phyloP scores from a whole-genome alignment of 2,888 invertebrate species.

The Serripes groenlandicus region DNA sequence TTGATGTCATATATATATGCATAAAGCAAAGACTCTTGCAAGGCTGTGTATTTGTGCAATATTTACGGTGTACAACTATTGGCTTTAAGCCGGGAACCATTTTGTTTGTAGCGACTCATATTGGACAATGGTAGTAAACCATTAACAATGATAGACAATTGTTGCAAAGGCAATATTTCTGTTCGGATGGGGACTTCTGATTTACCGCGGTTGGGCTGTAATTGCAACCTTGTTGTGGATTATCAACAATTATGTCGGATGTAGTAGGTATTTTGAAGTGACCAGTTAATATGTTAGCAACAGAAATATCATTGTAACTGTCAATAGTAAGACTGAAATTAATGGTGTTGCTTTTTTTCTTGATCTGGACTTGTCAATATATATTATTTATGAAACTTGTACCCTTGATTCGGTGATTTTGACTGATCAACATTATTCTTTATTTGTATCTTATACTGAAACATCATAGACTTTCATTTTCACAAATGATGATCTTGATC shows the following conservation, averaged over 20 bases:
- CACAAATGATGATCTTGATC: too few species aligned
- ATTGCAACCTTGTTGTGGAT: slow-evolving; percentile 15
- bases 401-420: too few species aligned
- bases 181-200: not conserved
- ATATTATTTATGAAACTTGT: not conserved
- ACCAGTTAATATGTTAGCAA: slow-evolving; percentile 25
- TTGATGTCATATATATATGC: too few species aligned
- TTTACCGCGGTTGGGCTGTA: slow-evolving; percentile 6
- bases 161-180: slow-evolving; percentile 39
- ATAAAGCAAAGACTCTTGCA: too few species aligned
- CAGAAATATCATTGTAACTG: slow-evolving; percentile 21
- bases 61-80: too few species aligned
- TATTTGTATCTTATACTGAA: too few species aligned
- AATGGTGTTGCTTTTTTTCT: not conserved
- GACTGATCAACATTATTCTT: too few species aligned
- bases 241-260: slow-evolving; percentile 2
- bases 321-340: slow-evolving; percentile 1
- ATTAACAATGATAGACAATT: slow-evolving; percentile 62
- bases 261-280: slow-evolving; percentile 17
- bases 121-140: slow-evolving; percentile 47
- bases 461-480: too few species aligned
- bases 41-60: too few species aligned
- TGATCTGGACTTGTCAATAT: not conserved
- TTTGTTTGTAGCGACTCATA: too few species aligned
- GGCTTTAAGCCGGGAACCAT: too few species aligned